These are phyloP conservation scores for Enteromius mattozi DNA, from an alignment of 2,797 vertebrate species.

Conservation along the genomic window DNA sequence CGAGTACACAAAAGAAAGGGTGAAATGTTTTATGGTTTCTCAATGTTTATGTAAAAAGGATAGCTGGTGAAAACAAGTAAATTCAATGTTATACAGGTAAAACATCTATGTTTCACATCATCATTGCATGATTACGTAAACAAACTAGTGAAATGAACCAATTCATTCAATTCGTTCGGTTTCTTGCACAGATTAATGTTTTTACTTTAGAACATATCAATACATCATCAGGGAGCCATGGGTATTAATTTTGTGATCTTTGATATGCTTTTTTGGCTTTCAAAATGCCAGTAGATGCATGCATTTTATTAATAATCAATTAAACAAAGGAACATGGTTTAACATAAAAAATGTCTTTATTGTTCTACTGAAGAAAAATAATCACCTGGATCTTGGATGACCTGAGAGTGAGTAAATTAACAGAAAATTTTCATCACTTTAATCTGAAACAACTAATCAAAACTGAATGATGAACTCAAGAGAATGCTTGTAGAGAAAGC, in stretches of 20 bases:
- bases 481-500: not conserved
- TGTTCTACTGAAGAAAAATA: not conserved
- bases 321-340: not conserved
- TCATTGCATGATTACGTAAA: no score
- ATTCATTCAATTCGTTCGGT: not conserved
- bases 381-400: not conserved
- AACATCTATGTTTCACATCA: no score
- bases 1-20: no score
- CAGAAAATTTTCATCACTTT: not conserved
- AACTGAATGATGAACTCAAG: not conserved
- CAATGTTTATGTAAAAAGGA: no score
- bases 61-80: no score
- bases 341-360: not conserved
- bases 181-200: not conserved
- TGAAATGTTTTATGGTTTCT: no score
- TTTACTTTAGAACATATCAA: not conserved
- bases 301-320: not conserved
- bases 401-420: not conserved
- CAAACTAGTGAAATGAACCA: no score
- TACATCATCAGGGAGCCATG: not conserved
- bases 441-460: not conserved
- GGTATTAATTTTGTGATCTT: not conserved
- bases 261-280: not conserved
- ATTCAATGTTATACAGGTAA: no score
- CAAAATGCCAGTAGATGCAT: not conserved